Evolutionary conservation across 2,797 vertebrate species (phyloP), one percentile per base, ranked within the genome.

Genomic region (Echiichthys vipera): DNA sequence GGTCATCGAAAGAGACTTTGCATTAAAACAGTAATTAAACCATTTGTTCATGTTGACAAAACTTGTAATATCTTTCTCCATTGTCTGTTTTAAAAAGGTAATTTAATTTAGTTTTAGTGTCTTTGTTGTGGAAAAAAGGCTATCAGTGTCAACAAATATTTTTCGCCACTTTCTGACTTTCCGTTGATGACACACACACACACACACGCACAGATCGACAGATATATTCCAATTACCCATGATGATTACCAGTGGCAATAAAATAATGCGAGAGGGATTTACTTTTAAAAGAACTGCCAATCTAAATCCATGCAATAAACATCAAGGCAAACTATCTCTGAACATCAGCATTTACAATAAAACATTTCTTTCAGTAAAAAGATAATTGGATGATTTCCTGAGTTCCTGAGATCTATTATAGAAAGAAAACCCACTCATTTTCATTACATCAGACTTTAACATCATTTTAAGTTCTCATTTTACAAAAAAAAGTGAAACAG

Each of bases 401-500:
- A 47, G 46, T 61, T 76, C 61, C 74, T 81, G 74, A 85, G 82
- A 86, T 88, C 78, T 77, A 76, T 83, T 80, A 74, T 74, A 80
- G 67, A 64, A 77, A 83, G 71, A 58, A 39, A 39, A 36, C 6
- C 11, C 74, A 83, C 88, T 87, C 90, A 84, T 88, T 94, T 94
- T 88, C 69, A 40, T 89, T 92, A 91, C 74, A 81, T 82, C 78
- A 84, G 71, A 86, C 87, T 92, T 94, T 92, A 89, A 91, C 85
- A 95, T 94, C 84, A 93, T 93, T 94, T 95, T 83, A 89, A 83
- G 75, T 87, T 89, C 80, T 90, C 72, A 66, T 87, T 90, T 88
- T 84, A 80, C 76, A 45, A 51, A 69, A 53, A 71, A 77, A 83
- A 84, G 57, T 80, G 67, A 86, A 81, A 81, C 64, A 66, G 76